Evolutionary conservation across 2,797 vertebrate species (phyloP), one percentile per base, ranked within the genome.

Genomic region (Salmo trutta): DNA sequence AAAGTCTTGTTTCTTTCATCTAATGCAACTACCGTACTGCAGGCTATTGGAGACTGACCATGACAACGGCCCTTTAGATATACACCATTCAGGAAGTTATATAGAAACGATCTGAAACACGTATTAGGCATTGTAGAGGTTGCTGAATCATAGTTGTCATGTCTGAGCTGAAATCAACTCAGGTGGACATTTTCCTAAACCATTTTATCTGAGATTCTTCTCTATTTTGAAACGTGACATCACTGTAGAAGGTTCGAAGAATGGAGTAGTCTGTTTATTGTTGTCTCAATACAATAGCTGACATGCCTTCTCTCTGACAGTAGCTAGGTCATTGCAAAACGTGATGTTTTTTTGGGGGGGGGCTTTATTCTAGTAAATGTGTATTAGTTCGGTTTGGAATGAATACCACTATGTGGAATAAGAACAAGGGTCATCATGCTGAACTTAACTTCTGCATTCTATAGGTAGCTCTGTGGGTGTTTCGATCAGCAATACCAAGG

Each of bases 1-100:
- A 65, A 29, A 67, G 27, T 19, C 0, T 59, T 17, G 71, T 85
- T 90, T 91, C 91, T 86, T 82, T 81, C 77, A 82, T 82, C 81
- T 73, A 71, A 68, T 68, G 82, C 77, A 78, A 76, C 74, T 73
- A 79, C 33, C 2, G 36, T n/a, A 51, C 71, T 77, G 65, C 76
- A 75, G 77, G 76, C 78, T 75, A 86, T 82, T 81, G 80, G 74
- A 56, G 71, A 77, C 71, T 73, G 76, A 74, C 70, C 74, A 53
- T 69, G 24, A 24, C 66, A 59, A 65, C 29, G 70, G 27, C 5
- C 24, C 51, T 53, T 72, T 72, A 24, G 17, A 53, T 53, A 72
- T 68, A 15, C 59, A 64, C 21, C 21, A 64, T 64, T 64, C 21
- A 72, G 70, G 51, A 54, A 27, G 51, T 72, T 31, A 27, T 31